Conservation (phyloP, 2,113 vertebrate genomes). For the Heliornis fulica region DNA sequence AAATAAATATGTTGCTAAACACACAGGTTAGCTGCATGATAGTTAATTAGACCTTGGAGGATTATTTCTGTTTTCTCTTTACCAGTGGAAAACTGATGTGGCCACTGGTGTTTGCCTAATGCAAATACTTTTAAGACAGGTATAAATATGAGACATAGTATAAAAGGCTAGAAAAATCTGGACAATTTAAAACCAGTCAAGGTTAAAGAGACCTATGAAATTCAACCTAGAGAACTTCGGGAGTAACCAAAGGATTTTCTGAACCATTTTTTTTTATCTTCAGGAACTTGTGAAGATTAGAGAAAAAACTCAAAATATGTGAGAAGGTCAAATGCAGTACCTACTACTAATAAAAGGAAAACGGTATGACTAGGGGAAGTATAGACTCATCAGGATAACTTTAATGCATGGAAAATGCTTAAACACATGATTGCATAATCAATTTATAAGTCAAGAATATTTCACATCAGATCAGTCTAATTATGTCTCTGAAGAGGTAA, state of each 20-base stretch:
- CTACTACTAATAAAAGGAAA: background rate
- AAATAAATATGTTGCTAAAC: constrained; percentile 42
- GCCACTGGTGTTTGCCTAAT: background rate
- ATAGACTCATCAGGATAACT: background rate
- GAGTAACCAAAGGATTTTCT: background rate
- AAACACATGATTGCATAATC: background rate
- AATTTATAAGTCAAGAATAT: background rate
- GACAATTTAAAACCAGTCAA: background rate
- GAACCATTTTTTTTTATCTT: background rate
- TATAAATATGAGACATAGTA: background rate
- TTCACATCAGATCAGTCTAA: background rate
- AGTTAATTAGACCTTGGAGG: background rate
- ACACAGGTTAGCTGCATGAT: background rate
- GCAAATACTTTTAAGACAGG: background rate
- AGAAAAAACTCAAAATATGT: background rate
- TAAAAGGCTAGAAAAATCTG: background rate
- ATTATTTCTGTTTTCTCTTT: background rate
- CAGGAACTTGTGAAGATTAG: background rate
- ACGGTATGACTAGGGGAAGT: background rate
- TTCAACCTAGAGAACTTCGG: background rate
- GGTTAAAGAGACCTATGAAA: background rate
- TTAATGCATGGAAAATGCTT: background rate
- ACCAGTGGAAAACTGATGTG: background rate
- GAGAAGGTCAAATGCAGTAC: background rate
- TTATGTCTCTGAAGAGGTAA: background rate